Base-by-base conservation (phyloP, 2,888 invertebrate genomes). In the Nomada ruficornis region DNA sequence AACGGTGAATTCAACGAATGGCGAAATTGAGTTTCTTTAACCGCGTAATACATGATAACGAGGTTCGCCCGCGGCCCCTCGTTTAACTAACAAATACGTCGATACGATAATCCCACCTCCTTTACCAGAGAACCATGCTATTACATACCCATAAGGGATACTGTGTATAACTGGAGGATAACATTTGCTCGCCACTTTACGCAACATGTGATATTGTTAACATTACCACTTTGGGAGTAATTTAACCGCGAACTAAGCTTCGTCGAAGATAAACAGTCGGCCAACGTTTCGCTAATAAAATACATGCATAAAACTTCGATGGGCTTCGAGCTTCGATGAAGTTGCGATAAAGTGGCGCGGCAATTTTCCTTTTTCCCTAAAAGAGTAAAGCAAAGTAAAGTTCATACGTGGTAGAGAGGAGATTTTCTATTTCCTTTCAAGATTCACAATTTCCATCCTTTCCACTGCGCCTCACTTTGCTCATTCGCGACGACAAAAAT, bases 61-160 rank as follows among this genome's bases (percentile, higher is more conserved):
- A 15, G 62, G 62, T 18, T n/a, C 18, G 15, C 2, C 42, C 4
- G 42, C 5, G 23, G 15, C 52, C 11, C 13, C 5, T 63, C 54
- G n/a, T 63, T 72, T 55, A 57, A 52, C 36, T 72, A 64, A 77
- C 77, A 57, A 77, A 64, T 26, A 42, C 50, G 42, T 57, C 57
- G 64, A 77, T 77, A 50, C 20, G 36, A 47, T 71, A 57, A 63
- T 62, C 29, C 20, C 29, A 13, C 13, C 47, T 63, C 29, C 18
- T 63, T 55, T 50, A 13, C n/a, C n/a, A 13, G 23, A 29, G 63
- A 59, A 47, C 42, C 64, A 20, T 26, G 57, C 50, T 52, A 26
- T 57, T 64, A 71, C 20, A 64, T 26, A 57, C 64, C 64, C 57
- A 50, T 23, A n/a, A 60, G 23, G 36, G 74, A 42, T 60, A 52